Evolutionary conservation across 2,113 vertebrate species (phyloP).

Genomic region (Malurus cyaneus): DNA sequence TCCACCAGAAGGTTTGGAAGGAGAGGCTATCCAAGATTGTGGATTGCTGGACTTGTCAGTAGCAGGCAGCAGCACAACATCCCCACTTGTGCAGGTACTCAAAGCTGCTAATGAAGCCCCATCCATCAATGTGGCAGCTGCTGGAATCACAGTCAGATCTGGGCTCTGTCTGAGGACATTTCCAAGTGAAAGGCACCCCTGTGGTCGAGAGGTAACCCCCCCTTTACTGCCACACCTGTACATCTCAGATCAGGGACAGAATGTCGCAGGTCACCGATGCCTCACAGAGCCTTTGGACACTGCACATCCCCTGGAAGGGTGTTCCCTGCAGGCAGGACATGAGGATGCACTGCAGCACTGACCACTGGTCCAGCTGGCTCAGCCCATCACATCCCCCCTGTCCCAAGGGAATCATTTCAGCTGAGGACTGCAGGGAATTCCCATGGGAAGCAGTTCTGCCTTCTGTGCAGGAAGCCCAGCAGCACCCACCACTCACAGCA

Average conservation of each 20-base stretch:
- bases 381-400: background rate
- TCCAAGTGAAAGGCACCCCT: background rate
- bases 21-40: background rate
- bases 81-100: background rate
- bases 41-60: background rate
- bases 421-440: background rate
- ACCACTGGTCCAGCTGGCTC: background rate
- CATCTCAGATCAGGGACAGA: background rate
- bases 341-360: accelerated
- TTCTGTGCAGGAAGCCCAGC: background rate
- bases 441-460: background rate
- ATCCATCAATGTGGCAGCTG: background rate
- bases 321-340: background rate
- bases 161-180: background rate
- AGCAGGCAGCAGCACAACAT: background rate
- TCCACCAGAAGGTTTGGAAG: background rate
- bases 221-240: background rate
- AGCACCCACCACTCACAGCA: background rate
- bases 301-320: background rate
- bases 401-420: accelerated
- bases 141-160: background rate
- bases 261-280: background rate
- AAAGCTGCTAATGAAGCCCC: background rate
- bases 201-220: background rate
- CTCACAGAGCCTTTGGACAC: background rate